Evolutionary conservation across 2,113 vertebrate species (phyloP).

Genomic region (Podiceps cristatus): DNA sequence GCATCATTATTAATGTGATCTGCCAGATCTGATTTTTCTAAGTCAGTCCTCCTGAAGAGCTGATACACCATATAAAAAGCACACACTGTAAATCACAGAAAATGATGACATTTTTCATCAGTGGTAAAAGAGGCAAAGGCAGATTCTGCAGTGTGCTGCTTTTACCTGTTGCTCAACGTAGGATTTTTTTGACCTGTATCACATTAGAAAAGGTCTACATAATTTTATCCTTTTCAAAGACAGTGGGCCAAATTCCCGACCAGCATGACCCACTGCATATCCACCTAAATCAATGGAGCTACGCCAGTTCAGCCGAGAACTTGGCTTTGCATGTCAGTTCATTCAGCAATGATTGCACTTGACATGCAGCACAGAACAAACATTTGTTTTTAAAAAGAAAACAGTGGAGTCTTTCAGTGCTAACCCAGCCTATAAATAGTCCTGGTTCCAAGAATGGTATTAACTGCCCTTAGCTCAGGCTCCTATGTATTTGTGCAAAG

Average conservation of each 20-base stretch:
- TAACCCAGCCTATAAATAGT: background rate
- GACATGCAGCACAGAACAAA: conserved; percentile 36
- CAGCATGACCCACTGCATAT: background rate
- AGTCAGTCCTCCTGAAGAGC: conserved; percentile 36
- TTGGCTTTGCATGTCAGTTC: conserved; percentile 42
- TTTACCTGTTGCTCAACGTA: background rate
- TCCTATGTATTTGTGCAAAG: background rate
- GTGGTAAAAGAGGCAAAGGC: conserved; percentile 2
- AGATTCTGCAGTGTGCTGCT: background rate
- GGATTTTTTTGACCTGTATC: background rate
- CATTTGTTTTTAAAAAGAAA: conserved; percentile 50
- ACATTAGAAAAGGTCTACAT: background rate
- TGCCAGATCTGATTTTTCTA: conserved; percentile 61
- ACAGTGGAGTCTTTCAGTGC: conserved; percentile 56
- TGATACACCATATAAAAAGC: conserved; percentile 36
- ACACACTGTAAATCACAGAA: conserved; percentile 59
- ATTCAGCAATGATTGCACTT: conserved; percentile 56
- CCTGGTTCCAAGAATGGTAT: background rate
- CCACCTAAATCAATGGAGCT: background rate
- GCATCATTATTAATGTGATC: conserved; percentile 67
- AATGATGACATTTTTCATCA: conserved; percentile 44
- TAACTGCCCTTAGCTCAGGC: conserved; percentile 23
- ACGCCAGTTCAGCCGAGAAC: conserved; percentile 25
- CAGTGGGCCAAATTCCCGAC: background rate
- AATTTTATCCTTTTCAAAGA: conserved; percentile 10